Evolutionary conservation across 2,797 vertebrate genomes (phyloP).

Genomic region (Cygnus olor): DNA sequence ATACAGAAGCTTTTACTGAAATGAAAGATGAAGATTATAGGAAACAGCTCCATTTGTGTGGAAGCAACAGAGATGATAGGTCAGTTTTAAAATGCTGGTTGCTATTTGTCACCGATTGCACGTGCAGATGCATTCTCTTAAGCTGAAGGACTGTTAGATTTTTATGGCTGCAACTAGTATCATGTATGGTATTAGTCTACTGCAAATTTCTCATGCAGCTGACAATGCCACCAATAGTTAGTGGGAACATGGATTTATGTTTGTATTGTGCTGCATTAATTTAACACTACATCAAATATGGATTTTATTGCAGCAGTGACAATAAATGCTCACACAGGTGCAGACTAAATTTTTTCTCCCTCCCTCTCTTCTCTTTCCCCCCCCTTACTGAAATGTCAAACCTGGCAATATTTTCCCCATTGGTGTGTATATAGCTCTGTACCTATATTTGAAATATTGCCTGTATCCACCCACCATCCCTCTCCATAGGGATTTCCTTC

Average conservation of each 20-base stretch:
- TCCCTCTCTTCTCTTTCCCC: background rate
- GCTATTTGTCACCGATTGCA: conserved; percentile 73
- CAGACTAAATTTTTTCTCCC: conserved; percentile 40
- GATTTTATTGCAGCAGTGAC: conserved; percentile 83
- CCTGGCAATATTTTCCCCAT: conserved; percentile 3
- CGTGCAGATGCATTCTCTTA: conserved; percentile 66
- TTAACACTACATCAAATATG: conserved; percentile 82
- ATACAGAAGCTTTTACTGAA: conserved; percentile 72
- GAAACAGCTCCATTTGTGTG: conserved; percentile 70
- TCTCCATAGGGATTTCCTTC: background rate
- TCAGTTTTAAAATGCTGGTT: conserved; percentile 70
- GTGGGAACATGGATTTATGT: conserved; percentile 64
- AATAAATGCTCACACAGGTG: conserved; percentile 73
- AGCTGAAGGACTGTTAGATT: conserved; percentile 55
- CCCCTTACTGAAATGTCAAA: conserved; percentile 23
- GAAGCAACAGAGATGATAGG: conserved; percentile 75
- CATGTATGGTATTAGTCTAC: conserved; percentile 29
- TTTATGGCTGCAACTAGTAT: conserved; percentile 58
- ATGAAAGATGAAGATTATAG: conserved; percentile 72
- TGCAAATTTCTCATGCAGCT: conserved; percentile 63
- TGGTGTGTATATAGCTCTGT: background rate
- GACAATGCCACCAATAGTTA: conserved; percentile 71
- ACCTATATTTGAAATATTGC: background rate
- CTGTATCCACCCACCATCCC: background rate
- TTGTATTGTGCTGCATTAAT: conserved; percentile 79